phyloP scores from a whole-genome alignment of 2,113 vertebrate genomes.

The Archocentrus centrarchus region DNA sequence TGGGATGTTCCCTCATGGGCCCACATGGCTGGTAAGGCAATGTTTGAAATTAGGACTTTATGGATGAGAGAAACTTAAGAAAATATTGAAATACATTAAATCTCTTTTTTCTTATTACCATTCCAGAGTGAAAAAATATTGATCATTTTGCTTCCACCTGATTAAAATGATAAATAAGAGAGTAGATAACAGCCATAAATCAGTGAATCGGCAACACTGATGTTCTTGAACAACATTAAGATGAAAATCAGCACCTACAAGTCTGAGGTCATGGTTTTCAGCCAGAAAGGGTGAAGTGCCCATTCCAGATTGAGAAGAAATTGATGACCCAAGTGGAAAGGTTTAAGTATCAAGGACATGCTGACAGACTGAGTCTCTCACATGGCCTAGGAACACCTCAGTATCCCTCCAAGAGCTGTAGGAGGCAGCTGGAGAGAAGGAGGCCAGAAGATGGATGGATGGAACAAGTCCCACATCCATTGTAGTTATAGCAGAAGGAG shows the following conservation, averaged over 20 bases:
- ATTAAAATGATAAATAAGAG: background rate
- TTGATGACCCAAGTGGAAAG: background rate
- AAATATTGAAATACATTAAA: background rate
- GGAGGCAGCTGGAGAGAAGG: too few relatives aligned
- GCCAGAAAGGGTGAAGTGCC: background rate
- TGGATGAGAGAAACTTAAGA: background rate
- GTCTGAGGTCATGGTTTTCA: fast-evolving
- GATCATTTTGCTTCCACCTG: background rate
- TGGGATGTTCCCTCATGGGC: too few relatives aligned
- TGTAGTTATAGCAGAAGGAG: background rate
- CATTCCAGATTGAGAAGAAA: too few relatives aligned
- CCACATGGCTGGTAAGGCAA: too few relatives aligned
- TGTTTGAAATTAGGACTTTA: background rate
- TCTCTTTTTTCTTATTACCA: background rate
- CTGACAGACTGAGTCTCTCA: background rate
- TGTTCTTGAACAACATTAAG: background rate
- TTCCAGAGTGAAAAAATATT: background rate
- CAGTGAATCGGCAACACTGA: fast-evolving
- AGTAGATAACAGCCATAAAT: background rate
- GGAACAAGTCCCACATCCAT: background rate
- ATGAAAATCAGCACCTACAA: background rate
- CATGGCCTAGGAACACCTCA: background rate
- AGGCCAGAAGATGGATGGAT: fast-evolving
- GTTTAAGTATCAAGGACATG: background rate
- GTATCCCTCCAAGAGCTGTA: background rate